phyloP scores from a whole-genome alignment of 2,888 invertebrate species.

The Philaethria dido region DNA sequence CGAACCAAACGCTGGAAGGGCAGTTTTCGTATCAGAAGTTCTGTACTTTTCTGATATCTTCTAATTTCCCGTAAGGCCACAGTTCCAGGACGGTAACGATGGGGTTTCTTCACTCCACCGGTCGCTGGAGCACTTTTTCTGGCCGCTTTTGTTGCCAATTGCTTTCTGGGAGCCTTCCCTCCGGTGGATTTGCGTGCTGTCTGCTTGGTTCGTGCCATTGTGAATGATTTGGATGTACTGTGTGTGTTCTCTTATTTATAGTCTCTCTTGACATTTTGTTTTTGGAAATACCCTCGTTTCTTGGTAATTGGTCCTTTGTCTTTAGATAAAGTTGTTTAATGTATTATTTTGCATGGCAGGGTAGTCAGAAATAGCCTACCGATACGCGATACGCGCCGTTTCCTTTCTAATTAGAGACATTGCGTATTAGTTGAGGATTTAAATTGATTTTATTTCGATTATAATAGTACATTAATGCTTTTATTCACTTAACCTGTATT shows the following conservation, averaged over 20 bases:
- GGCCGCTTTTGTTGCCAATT: constrained; percentile 88
- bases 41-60: constrained; percentile 89
- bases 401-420: too few species aligned
- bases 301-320: neutral
- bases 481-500: too few species aligned
- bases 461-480: too few species aligned
- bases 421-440: too few species aligned
- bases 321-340: too few species aligned
- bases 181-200: constrained; percentile 90
- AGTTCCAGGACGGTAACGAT: constrained; percentile 87
- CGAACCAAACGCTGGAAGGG: constrained; percentile 89
- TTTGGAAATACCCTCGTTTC: too few species aligned
- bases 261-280: neutral
- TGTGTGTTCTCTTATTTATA: constrained; percentile 20
- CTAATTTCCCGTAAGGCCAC: constrained; percentile 88
- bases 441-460: too few species aligned
- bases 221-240: neutral
- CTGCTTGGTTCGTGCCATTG: constrained; percentile 90
- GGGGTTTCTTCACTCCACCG: constrained; percentile 89
- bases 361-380: too few species aligned
- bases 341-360: too few species aligned
- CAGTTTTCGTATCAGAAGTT: constrained; percentile 87
- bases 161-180: constrained; percentile 89
- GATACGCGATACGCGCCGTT: too few species aligned
- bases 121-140: constrained; percentile 89